Conservation (phyloP, 2,113 vertebrate species). For the Isurus oxyrinchus region DNA sequence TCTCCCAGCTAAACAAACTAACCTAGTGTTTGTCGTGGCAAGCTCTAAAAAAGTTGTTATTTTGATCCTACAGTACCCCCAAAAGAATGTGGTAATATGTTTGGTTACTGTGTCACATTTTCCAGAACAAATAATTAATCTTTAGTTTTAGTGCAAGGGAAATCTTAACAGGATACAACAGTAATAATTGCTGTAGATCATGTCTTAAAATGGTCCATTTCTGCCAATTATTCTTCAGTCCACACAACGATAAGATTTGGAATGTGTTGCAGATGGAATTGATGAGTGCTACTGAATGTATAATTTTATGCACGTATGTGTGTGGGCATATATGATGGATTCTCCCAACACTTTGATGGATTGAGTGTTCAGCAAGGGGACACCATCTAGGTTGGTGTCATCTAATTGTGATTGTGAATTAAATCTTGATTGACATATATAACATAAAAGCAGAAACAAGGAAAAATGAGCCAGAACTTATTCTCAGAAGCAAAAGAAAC, state of each 20-base stretch:
- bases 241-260: not conserved
- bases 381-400: not conserved
- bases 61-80: not conserved
- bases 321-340: too few species aligned
- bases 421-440: not conserved
- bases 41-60: not conserved
- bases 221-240: too few species aligned
- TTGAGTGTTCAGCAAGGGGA: not conserved
- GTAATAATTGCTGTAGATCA: too few species aligned
- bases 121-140: not conserved
- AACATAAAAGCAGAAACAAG: too few species aligned
- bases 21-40: not conserved
- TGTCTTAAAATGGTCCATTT: not conserved
- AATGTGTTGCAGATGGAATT: too few species aligned
- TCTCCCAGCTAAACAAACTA: not conserved
- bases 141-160: not conserved
- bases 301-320: not conserved
- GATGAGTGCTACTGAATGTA: not conserved
- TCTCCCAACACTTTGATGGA: too few species aligned
- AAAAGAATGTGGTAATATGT: not conserved
- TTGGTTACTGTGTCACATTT: not conserved
- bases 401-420: not conserved
- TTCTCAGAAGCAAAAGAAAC: not conserved
- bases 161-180: not conserved
- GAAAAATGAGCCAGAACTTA: too few species aligned